Conservation (phyloP, 2,113 vertebrate genomes). For the Furnarius figulus region DNA sequence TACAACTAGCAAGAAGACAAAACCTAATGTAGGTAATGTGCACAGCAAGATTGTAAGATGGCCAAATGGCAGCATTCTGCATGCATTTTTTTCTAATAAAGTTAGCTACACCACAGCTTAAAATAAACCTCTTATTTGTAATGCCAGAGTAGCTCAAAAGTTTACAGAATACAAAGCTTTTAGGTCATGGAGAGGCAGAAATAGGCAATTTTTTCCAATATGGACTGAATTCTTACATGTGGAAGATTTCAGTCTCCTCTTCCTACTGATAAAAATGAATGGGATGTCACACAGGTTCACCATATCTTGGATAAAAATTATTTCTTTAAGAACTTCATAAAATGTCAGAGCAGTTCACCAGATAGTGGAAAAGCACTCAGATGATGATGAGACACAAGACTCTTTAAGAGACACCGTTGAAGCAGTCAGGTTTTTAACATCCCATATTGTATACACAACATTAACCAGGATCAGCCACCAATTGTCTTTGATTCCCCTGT, state of each 20-base stretch:
- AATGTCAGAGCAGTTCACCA: not conserved
- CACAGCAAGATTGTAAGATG: not conserved
- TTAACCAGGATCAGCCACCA: constrained; percentile 1
- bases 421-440: not conserved
- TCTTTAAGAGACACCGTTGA: not conserved
- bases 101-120: not conserved
- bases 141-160: not conserved
- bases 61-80: not conserved
- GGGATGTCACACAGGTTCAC: not conserved
- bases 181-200: not conserved
- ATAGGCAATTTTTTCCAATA: not conserved
- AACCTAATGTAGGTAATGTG: not conserved
- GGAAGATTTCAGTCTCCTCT: not conserved
- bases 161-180: not conserved
- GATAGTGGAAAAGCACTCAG: not conserved
- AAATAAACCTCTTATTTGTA: not conserved
- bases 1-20: not conserved
- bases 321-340: not conserved
- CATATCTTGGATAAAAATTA: not conserved
- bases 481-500: not conserved
- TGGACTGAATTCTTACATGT: not conserved
- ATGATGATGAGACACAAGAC: not conserved
- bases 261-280: not conserved
- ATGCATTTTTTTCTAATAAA: not conserved
- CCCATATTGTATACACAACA: not conserved